Percentiles rank a stretch among this genome's conserved stretches.
Evolutionary conservation across 2,888 invertebrate genomes (phyloP).

Genomic region (Folsomia manolachei): DNA sequence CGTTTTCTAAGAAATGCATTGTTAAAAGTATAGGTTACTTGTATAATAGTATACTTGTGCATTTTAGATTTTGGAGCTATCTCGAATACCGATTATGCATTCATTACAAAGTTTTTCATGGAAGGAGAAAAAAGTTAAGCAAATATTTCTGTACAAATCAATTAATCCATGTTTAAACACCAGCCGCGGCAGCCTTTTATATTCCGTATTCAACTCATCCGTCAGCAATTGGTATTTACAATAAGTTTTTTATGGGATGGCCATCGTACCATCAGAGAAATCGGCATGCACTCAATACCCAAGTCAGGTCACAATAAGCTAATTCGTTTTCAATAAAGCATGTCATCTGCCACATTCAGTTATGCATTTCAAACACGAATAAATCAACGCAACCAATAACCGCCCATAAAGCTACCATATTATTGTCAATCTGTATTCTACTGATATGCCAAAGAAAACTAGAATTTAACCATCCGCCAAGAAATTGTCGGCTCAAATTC

Average conservation of each 20-base stretch:
- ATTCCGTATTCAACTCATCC: no score
- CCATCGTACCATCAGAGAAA: not conserved
- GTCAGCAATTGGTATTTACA: not conserved
- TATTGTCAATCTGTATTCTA: not conserved
- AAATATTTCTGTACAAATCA: not conserved
- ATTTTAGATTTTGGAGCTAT: no score
- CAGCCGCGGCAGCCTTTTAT: not conserved
- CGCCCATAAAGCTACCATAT: not conserved
- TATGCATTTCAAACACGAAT: constrained; percentile 1
- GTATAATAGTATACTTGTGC: no score
- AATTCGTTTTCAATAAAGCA: constrained; percentile 20
- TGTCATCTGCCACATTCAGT: constrained; percentile 16
- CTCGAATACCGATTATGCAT: not conserved
- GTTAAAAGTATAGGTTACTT: no score
- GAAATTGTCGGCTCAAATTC: not conserved
- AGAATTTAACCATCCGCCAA: not conserved
- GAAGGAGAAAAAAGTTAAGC: not conserved
- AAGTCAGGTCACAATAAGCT: not conserved
- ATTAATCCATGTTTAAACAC: not conserved
- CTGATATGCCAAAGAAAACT: constrained; percentile 2
- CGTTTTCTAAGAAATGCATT: no score
- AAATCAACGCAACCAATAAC: no score
- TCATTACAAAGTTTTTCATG: not conserved
- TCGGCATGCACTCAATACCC: not conserved
- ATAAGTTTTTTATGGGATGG: not conserved